Base-by-base conservation (phyloP, 1,140 invertebrate genomes). In the Drosophila saltans region DNA sequence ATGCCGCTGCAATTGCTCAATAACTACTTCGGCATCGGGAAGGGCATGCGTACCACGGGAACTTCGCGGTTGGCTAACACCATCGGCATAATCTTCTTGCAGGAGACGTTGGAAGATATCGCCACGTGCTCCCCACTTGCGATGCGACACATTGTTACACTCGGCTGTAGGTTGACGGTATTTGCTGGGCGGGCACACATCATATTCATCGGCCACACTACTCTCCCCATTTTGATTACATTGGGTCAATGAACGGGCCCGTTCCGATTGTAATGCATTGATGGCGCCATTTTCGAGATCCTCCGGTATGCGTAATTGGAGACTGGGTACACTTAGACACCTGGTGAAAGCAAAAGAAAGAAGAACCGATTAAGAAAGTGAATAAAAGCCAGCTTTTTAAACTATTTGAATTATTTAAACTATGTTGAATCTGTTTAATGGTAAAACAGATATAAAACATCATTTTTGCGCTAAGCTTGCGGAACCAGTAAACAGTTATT, bases 91-190 rank as follows among this genome's bases (percentile, higher is more conserved):
- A 57, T 95, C 94, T 0, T 97, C 94, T 3, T 95, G 94, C 39
- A 98, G 78, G 16, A 97, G 93, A 66, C 98, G 94, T 24, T 97
- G 93, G 90, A 98, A 97, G 5, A 97, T 94, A 57, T 96, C 96
- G 26, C 97, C 96, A 30, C 97, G 94, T 62, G 96, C 95, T 2
- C 98, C 98, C 97, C 97, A 98, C 10, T 95, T 94, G 5, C 97
- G 95, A 91, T 98, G 96, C 41, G 97, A 94, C 0, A 99, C 95
- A 92, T 99, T 99, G 93, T 99, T 99, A 92, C 98, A 99, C 86
- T 97, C 96, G 0, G 97, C 98, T 45, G 96, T 97, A 11, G 96
- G 95, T 30, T 96, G 96, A 56, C 98, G 94, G 91, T 95, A 97
- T 81, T 96, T 96, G 92, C 94, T 96, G 3, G 96, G 96, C 2